Percentiles rank a stretch among this genome's conserved stretches.
Conservation (phyloP, 2,888 invertebrate genomes). For the Cheiracanthium punctorium region DNA sequence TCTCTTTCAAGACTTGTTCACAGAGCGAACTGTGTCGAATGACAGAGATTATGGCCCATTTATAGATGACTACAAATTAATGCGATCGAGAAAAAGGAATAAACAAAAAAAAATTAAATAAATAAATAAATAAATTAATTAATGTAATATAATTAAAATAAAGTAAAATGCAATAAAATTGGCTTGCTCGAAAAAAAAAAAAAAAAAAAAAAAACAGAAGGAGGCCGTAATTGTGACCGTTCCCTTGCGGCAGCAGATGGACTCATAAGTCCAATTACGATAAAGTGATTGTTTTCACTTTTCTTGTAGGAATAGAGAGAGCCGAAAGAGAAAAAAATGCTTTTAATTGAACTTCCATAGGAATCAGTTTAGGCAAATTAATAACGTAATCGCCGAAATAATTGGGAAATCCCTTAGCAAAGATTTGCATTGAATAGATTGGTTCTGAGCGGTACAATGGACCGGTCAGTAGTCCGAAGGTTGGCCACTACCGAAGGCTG, state of each 20-base stretch:
- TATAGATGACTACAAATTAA: neutral
- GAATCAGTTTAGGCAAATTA: neutral
- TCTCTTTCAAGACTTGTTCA: neutral
- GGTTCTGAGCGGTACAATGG: neutral
- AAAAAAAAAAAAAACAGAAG: neutral
- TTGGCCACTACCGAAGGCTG: too few relatives aligned
- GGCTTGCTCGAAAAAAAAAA: neutral
- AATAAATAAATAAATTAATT: too few relatives aligned
- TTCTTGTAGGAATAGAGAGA: neutral
- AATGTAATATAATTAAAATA: too few relatives aligned
- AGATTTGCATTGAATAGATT: neutral
- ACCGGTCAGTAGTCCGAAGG: neutral
- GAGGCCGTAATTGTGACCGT: slow-evolving; percentile 1
- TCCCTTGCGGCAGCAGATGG: slow-evolving; percentile 6
- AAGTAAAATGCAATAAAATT: too few relatives aligned
- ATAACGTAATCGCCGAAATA: neutral
- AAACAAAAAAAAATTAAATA: too few relatives aligned
- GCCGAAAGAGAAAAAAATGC: neutral
- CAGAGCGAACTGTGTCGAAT: neutral
- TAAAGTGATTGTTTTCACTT: neutral
- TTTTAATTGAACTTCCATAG: neutral
- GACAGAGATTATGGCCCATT: neutral
- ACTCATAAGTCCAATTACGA: neutral
- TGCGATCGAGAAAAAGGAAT: neutral
- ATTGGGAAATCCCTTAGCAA: neutral